Percentiles rank a stretch among this genome's conserved stretches.
Evolutionary conservation across 1,140 invertebrate species (phyloP).

Genomic region (Temnothorax longispinosus): DNA sequence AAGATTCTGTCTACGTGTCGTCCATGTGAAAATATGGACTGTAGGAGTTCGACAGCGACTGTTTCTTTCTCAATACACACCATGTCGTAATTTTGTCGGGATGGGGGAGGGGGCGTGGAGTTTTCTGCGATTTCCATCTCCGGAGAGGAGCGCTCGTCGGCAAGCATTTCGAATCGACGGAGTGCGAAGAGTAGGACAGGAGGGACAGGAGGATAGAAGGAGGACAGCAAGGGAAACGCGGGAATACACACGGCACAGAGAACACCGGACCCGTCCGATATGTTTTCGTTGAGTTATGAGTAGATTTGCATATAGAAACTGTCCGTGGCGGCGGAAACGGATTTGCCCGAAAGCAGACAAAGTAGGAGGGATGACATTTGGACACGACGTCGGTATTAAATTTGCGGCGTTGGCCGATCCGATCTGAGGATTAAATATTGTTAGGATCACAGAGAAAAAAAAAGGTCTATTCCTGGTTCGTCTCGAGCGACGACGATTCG

Average conservation of each 20-base stretch:
- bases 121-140: slow-evolving; percentile 64
- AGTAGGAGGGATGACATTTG: slow-evolving; percentile 77
- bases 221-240: slow-evolving; percentile 6
- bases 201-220: background rate
- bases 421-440: slow-evolving; percentile 67
- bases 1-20: slow-evolving; percentile 12
- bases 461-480: background rate
- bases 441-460: background rate
- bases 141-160: background rate
- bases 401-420: slow-evolving; percentile 68
- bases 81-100: slow-evolving; percentile 38
- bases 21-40: slow-evolving; percentile 40
- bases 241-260: slow-evolving; percentile 25
- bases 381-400: slow-evolving; percentile 75
- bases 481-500: background rate
- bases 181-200: slow-evolving; percentile 28
- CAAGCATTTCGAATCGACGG: slow-evolving; percentile 19
- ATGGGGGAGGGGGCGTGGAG: background rate
- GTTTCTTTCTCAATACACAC: slow-evolving; percentile 33
- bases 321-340: slow-evolving; percentile 69
- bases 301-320: slow-evolving; percentile 82
- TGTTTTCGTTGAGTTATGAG: slow-evolving; percentile 78
- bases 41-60: background rate
- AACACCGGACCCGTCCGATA: slow-evolving; percentile 66
- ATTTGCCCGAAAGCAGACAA: slow-evolving; percentile 73